A percentile compares a stretch with the other conserved stretches of the same genome.
Conservation (phyloP, 2,113 vertebrate genomes). For the Strigops habroptila region DNA sequence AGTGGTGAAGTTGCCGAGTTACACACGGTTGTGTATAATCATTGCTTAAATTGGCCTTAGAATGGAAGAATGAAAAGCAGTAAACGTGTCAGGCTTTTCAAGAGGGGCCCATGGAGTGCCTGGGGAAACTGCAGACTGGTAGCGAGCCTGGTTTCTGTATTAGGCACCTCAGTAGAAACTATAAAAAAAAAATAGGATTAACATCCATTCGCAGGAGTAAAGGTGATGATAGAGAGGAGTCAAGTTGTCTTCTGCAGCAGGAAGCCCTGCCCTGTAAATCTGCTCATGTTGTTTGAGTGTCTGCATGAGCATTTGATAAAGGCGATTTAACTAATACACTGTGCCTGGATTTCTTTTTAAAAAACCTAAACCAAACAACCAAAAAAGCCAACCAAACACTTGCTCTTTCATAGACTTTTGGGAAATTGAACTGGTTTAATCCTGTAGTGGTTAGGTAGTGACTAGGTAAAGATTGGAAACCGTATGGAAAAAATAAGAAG, state of each 20-base stretch:
- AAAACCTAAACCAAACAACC: background rate
- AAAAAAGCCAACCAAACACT: background rate
- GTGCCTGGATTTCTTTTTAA: background rate
- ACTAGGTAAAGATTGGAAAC: background rate
- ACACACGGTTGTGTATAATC: background rate
- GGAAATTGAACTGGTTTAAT: background rate
- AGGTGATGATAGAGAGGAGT: background rate
- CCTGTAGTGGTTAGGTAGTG: background rate
- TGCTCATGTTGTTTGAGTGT: background rate
- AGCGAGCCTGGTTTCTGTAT: background rate
- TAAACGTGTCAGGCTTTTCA: slow-evolving; percentile 35
- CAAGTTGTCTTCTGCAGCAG: background rate
- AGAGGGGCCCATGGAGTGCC: background rate
- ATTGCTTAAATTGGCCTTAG: background rate
- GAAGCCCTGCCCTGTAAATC: background rate
- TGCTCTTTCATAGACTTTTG: background rate
- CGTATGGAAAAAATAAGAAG: background rate
- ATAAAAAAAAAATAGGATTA: background rate
- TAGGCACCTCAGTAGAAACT: background rate
- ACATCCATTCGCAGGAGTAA: background rate
- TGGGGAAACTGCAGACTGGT: background rate
- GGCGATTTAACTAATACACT: background rate
- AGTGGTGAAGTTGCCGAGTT: background rate
- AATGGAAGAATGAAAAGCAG: slow-evolving; percentile 31
- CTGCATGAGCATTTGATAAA: background rate